Conservation (phyloP, 2,797 vertebrate genomes). For the Brotula barbata region DNA sequence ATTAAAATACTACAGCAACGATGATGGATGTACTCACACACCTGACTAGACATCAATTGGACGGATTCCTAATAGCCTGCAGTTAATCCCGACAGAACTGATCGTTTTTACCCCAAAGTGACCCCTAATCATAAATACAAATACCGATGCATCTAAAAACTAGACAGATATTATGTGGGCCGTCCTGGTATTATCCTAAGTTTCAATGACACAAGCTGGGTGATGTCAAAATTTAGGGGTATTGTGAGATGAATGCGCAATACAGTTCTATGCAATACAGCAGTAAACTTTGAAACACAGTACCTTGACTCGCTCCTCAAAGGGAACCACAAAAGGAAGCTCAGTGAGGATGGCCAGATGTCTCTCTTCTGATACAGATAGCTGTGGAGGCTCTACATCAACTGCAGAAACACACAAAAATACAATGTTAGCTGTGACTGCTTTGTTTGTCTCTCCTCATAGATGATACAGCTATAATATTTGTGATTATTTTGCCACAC, state of each 20-base stretch:
- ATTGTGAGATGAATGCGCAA: too few relatives aligned
- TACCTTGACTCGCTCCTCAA: constrained; percentile 99
- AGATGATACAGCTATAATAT: too few relatives aligned
- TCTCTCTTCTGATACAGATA: constrained; percentile 96
- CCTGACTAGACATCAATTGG: background rate
- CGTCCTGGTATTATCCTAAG: too few relatives aligned
- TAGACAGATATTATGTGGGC: too few relatives aligned
- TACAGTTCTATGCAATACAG: too few relatives aligned
- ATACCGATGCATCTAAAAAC: too few relatives aligned
- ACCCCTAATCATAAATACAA: too few relatives aligned
- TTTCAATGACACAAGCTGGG: background rate
- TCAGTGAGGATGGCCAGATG: constrained; percentile 97
- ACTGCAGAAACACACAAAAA: constrained; percentile 75
- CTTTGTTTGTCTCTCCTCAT: too few relatives aligned
- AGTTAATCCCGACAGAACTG: background rate
- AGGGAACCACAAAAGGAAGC: constrained; percentile 96
- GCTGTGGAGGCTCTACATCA: constrained; percentile 90
- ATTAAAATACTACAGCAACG: background rate
- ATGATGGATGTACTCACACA: background rate
- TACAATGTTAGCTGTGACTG: too few relatives aligned
- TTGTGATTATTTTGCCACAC: background rate
- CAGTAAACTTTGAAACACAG: too few relatives aligned
- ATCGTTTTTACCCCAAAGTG: background rate
- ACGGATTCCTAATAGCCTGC: background rate
- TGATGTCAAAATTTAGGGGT: too few relatives aligned